phyloP scores from a whole-genome alignment of 2,888 invertebrate genomes.

The Plemyria rubiginata region DNA sequence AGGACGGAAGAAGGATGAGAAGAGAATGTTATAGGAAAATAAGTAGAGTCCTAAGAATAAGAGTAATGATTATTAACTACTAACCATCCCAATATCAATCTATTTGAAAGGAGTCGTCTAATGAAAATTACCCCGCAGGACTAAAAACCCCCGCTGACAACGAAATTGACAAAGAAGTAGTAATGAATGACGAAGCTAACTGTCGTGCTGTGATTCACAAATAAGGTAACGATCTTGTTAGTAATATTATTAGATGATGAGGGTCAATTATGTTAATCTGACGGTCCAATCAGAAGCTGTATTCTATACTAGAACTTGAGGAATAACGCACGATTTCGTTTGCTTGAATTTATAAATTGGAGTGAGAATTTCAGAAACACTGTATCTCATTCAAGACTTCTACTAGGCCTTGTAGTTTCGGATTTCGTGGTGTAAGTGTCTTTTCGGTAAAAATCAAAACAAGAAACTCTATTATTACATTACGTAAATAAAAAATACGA shows the following conservation, averaged over 20 bases:
- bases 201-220: constrained; percentile 31
- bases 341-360: too few relatives aligned
- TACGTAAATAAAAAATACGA: too few relatives aligned
- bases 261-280: constrained; percentile 19
- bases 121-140: constrained; percentile 51
- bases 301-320: not conserved
- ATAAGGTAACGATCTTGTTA: constrained; percentile 20
- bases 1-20: too few relatives aligned
- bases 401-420: too few relatives aligned
- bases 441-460: too few relatives aligned
- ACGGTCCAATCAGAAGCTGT: not conserved
- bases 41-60: not conserved
- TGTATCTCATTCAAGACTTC: too few relatives aligned
- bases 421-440: too few relatives aligned
- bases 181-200: constrained; percentile 36
- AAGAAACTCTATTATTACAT: too few relatives aligned
- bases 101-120: constrained; percentile 37
- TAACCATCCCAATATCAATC: constrained; percentile 38
- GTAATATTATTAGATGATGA: constrained; percentile 14
- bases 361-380: too few relatives aligned
- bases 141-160: constrained; percentile 39
- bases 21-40: too few relatives aligned
- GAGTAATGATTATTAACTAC: constrained; percentile 10
- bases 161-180: constrained; percentile 41
- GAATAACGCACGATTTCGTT: too few relatives aligned